These are phyloP conservation scores for Chironomus striatipennis DNA, from an alignment of 1,140 invertebrate species.

Conservation along the genomic window DNA sequence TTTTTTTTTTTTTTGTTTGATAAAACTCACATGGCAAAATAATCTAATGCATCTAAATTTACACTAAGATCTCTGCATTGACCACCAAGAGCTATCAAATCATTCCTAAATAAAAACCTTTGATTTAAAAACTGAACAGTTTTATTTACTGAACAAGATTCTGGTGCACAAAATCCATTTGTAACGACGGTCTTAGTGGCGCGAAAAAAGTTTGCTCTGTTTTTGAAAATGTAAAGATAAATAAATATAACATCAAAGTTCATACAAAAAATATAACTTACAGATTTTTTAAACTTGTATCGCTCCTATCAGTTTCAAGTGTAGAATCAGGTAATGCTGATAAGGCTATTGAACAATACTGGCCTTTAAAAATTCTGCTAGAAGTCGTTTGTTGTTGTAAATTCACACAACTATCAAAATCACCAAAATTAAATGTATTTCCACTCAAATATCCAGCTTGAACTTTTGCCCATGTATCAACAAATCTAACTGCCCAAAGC, in stretches of 20 bases:
- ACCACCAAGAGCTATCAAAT: background rate
- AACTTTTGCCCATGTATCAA: background rate
- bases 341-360: background rate
- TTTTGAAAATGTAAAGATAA: background rate
- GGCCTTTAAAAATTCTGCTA: background rate
- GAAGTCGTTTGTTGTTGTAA: background rate
- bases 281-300: background rate
- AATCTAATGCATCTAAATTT: background rate
- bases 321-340: background rate
- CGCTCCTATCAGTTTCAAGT: background rate
- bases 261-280: background rate
- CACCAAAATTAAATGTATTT: background rate
- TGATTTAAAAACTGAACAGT: background rate
- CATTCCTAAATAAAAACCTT: background rate
- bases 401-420: background rate
- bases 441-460: background rate
- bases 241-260: background rate
- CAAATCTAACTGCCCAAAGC: background rate
- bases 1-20: too few relatives aligned
- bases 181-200: background rate
- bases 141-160: background rate
- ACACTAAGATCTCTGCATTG: background rate
- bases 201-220: background rate
- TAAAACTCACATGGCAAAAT: background rate
- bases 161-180: background rate